Conservation (phyloP, 2,113 vertebrate species). For the Carassius gibelio region DNA sequence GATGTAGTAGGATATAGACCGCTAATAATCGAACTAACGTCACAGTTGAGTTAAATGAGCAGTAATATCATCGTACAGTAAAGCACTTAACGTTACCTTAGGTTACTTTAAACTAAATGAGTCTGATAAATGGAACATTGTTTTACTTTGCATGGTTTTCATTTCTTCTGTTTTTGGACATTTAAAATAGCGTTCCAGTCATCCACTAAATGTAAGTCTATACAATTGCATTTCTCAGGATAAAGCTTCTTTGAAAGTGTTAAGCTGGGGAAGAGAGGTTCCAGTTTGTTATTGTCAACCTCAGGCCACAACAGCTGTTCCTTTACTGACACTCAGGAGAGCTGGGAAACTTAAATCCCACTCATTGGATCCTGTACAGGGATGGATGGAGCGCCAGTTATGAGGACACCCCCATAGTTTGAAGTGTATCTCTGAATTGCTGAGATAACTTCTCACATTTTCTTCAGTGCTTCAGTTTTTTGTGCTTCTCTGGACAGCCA, state of each 20-base stretch:
- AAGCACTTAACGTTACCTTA: background rate
- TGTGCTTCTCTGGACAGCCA: background rate
- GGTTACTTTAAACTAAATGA: background rate
- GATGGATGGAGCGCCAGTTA: background rate
- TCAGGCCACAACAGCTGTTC: constrained; percentile 26
- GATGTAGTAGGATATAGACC: background rate
- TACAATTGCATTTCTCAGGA: background rate
- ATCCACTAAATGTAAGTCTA: background rate
- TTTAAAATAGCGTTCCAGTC: background rate
- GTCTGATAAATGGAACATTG: background rate
- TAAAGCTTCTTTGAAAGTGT: background rate
- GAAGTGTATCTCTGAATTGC: constrained; percentile 12
- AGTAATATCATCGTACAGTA: no score
- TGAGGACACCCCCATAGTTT: background rate
- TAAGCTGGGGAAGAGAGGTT: background rate
- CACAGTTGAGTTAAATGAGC: no score
- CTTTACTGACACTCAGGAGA: constrained; percentile 31
- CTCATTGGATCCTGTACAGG: constrained; percentile 13
- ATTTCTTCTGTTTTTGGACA: background rate
- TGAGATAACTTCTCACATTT: background rate
- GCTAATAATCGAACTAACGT: background rate
- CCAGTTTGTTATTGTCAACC: constrained; percentile 27
- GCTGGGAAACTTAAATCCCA: constrained; percentile 12
- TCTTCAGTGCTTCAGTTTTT: background rate
- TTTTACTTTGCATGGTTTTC: background rate